Evolutionary conservation across 2,113 vertebrate species (phyloP).

Genomic region (Oreocharis arfaki): DNA sequence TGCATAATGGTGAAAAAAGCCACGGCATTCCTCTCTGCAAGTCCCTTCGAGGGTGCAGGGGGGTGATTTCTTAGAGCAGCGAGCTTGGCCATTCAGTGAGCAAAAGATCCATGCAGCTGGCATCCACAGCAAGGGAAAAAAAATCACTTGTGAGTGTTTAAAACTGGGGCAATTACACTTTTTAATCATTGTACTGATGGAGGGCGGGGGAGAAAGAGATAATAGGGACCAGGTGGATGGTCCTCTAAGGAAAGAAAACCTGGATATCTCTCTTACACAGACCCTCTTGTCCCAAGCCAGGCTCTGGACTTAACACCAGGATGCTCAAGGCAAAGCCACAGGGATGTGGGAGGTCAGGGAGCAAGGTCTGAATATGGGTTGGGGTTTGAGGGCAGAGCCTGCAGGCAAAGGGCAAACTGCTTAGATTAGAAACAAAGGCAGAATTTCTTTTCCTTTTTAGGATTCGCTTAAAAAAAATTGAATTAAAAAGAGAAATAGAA

Average conservation of each 20-base stretch:
- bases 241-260: not conserved
- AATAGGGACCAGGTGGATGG: not conserved
- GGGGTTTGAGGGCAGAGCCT: not conserved
- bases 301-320: not conserved
- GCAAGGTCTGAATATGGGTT: not conserved
- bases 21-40: not conserved
- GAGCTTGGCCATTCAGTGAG: not conserved
- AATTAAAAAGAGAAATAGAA: not conserved
- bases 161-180: not conserved
- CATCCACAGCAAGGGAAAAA: not conserved
- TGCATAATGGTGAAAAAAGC: not conserved
- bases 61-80: not conserved
- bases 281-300: not conserved
- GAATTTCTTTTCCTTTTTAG: not conserved
- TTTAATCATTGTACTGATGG: not conserved
- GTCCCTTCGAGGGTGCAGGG: not conserved
- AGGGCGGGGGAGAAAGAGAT: not conserved
- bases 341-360: not conserved
- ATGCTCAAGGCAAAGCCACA: not conserved
- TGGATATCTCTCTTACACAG: not conserved
- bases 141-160: not conserved
- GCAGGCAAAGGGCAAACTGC: not conserved
- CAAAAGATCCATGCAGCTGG: not conserved
- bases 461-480: not conserved
- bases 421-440: not conserved